These are phyloP conservation scores for Campylomormyrus numenius DNA, from an alignment of 2,113 vertebrate genomes.

Conservation along the genomic window DNA sequence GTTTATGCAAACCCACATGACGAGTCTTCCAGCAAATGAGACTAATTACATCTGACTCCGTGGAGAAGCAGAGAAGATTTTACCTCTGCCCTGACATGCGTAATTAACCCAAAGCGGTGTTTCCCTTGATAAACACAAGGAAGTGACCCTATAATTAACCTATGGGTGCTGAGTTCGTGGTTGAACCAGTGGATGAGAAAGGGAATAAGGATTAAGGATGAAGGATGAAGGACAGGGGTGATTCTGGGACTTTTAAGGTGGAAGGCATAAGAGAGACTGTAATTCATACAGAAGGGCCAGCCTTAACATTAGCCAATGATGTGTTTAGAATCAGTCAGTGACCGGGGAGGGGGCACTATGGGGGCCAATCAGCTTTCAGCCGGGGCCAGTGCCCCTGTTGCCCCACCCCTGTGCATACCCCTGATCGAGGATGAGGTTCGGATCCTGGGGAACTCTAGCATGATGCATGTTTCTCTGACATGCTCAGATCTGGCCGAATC, in stretches of 20 bases:
- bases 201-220: background rate
- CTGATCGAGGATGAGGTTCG: background rate
- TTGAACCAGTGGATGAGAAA: background rate
- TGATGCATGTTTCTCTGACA: background rate
- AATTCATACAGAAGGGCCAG: background rate
- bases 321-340: background rate
- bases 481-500: conserved; percentile 2
- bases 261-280: background rate
- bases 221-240: background rate
- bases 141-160: conserved; percentile 2
- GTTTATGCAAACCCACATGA: background rate
- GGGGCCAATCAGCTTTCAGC: background rate
- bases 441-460: background rate
- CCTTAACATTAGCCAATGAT: background rate
- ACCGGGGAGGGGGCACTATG: background rate
- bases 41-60: conserved; percentile 4
- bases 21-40: background rate
- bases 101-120: conserved; percentile 1
- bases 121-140: background rate
- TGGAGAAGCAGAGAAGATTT: background rate
- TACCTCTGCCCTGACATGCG: background rate
- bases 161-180: background rate
- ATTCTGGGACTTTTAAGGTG: background rate
- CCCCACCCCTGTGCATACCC: background rate
- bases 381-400: background rate